These are phyloP conservation scores for Lithodes maja DNA, from an alignment of 2,888 invertebrate species.

Conservation along the genomic window DNA sequence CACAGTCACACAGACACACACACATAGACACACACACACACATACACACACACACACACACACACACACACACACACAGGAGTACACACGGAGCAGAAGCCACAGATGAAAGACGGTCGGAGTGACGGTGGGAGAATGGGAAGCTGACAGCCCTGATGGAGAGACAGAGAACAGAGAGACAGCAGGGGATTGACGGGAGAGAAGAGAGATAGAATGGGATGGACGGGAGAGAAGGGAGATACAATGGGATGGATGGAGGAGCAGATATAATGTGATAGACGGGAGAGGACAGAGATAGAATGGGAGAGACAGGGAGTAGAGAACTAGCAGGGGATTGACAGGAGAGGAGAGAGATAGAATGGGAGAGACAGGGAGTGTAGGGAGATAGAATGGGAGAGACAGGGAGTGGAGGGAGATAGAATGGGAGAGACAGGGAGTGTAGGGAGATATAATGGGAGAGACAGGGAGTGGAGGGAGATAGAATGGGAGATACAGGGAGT, in stretches of 20 bases:
- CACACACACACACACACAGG: no score
- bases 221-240: not conserved
- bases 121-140: no score
- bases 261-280: not conserved
- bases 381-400: not conserved
- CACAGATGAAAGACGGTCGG: no score
- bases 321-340: no score
- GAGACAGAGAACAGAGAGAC: no score
- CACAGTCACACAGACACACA: no score
- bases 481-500: not conserved
- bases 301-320: not conserved
- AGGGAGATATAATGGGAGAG: not conserved
- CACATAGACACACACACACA: no score
- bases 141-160: no score
- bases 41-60: no score
- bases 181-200: no score
- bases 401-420: not conserved
- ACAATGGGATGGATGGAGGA: not conserved
- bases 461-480: not conserved
- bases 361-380: not conserved
- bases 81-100: no score
- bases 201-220: not conserved
- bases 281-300: not conserved
- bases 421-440: not conserved
- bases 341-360: not conserved